A percentile compares a stretch with the other conserved stretches of the same genome.
These are phyloP conservation scores for Numenius phaeopus DNA, from an alignment of 2,797 vertebrate genomes.

Conservation along the genomic window DNA sequence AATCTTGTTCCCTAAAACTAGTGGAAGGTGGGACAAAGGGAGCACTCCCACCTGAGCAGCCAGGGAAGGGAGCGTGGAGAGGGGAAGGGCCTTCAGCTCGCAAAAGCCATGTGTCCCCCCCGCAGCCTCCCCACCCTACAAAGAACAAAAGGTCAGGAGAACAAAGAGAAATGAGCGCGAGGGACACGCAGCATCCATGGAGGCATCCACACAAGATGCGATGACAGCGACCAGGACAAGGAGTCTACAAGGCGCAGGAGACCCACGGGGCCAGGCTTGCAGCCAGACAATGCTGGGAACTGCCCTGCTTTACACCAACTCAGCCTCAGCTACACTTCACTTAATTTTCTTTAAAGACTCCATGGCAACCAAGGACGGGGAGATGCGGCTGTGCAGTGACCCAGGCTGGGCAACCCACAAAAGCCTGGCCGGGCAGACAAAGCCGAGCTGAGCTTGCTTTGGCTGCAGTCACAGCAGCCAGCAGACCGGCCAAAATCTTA, in stretches of 20 bases:
- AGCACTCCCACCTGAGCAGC: background rate
- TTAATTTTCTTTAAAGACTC: constrained; percentile 30
- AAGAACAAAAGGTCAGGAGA: background rate
- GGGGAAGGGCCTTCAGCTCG: background rate
- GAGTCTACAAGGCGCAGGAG: background rate
- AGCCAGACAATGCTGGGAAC: background rate
- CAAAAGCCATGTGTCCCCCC: background rate
- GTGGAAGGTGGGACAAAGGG: background rate
- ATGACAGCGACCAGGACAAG: background rate
- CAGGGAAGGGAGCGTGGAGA: background rate
- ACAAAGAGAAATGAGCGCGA: background rate
- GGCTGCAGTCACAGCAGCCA: constrained; percentile 37
- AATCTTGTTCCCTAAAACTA: background rate
- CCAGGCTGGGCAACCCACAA: constrained; percentile 35
- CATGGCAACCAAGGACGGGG: background rate
- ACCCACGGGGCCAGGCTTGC: background rate
- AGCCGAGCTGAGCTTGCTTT: constrained; percentile 29
- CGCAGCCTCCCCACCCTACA: background rate
- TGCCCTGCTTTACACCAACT: background rate
- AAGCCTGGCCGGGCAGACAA: constrained; percentile 29
- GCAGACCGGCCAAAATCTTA: constrained; percentile 5
- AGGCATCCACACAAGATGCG: accelerated
- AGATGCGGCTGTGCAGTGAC: background rate
- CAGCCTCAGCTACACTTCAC: constrained; percentile 19
- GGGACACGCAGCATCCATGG: accelerated